Evolutionary conservation across 1,140 invertebrate genomes (phyloP), one percentile per base, ranked within the genome.

Genomic region (Pseudoatta argentina): DNA sequence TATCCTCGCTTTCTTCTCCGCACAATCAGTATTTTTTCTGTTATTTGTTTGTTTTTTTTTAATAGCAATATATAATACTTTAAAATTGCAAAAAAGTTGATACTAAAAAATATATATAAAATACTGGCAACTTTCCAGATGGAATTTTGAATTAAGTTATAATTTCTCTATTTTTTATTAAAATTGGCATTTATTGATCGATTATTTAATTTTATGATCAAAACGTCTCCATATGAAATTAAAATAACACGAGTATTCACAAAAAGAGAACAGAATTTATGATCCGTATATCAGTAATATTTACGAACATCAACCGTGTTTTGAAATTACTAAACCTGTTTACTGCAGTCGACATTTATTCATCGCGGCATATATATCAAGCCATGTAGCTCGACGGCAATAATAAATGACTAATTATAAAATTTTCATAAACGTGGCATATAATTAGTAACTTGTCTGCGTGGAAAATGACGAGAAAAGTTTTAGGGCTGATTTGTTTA

Each of bases 401-500:
- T 48, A 48, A 72, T 48, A 61, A 72, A 21, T 10, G 24, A 71
- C 6, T 57, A 63, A 83, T 75, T 73, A 63, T 73, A 75, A 51
- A 83, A 27, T 21, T 44, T 44, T 67, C 10, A 44, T 67, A 5
- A 21, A 48, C 12, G 34, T 16, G 30, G 2, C 5, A 5, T 81
- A 44, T 57, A 71, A 81, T 81, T n/a, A 44, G 1, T 51, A 21
- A 44, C 63, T 39, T 55, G 34, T 10, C 24, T 10, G 51, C 10
- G 10, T 2, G 14, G 12, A 6, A 10, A 44, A 30, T 10, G 21
- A 27, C 14, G 39, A 30, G 1, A 59, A 44, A 69, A 39, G 16
- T 34, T 3, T 69, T 69, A 53, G 51, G 10, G 21, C 18, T 34
- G 16, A 3, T 30, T n/a, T 63, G 24, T 55, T 57, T 55, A 14